Evolutionary conservation across 2,113 vertebrate species (phyloP), one percentile per base, ranked within the genome.

Genomic region (Nannospalax galili): DNA sequence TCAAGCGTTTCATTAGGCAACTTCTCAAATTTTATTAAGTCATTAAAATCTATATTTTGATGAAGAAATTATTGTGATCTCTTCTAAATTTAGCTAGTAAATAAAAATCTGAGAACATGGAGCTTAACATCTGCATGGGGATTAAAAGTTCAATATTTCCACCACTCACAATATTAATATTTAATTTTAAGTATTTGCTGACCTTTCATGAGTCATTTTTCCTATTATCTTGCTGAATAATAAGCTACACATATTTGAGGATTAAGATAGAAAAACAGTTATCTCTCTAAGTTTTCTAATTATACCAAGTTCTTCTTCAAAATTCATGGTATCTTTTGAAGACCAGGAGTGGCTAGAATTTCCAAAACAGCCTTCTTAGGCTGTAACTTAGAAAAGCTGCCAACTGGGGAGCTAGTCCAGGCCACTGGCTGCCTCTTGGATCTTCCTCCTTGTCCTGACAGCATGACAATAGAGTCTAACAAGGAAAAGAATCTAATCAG

Each of bases 21-120:
- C 22, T 42, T 3, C 17, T 17, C 37, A 37, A n/a, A 45, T 78
- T 65, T 3, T 32, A 67, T n/a, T 20, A 89, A 10, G 9, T 77
- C 88, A 10, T 74, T 0, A 69, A 87, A 78, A 30, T 58, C 58
- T 88, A 62, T 78, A 15, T 35, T 45, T 32, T 92, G 30, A 20
- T 45, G 11, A 96, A 45, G 35, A 92, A 92, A 67, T 94, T 56
- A 84, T 22, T 72, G 3, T n/a, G 14, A 56, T 73, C 80, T 52
- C 7, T 87, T 80, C 14, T 52, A 90, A 95, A 87, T 65, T 84
- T 28, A 90, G 30, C 40, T 60, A 89, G 58, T 3, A 92, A 81
- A 91, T 80, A 4, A 79, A 2, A 11, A 90, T 84, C 17, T 91
- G 24, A 86, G 6, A 16, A 79, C 65, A 5, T 87, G 16, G 28